Percentiles rank a stretch among this genome's conserved stretches.
Evolutionary conservation across 2,888 invertebrate species (phyloP).

Genomic region (Lepidochitona cinerea): DNA sequence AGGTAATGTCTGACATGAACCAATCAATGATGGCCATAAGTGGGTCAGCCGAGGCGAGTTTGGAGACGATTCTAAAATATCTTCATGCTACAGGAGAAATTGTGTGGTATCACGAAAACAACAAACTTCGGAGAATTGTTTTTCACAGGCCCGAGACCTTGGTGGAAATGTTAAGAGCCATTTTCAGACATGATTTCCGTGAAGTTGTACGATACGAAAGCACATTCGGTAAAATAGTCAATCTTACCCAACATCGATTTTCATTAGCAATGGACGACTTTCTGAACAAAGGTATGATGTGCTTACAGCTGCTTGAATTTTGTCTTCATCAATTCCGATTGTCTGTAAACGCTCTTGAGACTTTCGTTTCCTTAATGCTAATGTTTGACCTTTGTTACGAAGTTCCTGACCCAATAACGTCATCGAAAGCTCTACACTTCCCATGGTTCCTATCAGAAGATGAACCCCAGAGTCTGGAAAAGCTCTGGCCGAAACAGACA

Average conservation of each 20-base stretch:
- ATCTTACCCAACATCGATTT: slow-evolving; percentile 28
- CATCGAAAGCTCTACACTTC: slow-evolving; percentile 51
- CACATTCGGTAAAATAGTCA: slow-evolving; percentile 38
- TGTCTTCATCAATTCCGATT: slow-evolving; percentile 52
- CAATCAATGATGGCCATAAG: slow-evolving; percentile 53
- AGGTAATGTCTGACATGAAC: slow-evolving; percentile 41
- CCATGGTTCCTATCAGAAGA: slow-evolving; percentile 58
- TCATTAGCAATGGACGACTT: slow-evolving; percentile 50
- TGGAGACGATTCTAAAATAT: slow-evolving; percentile 55
- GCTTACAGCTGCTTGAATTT: slow-evolving; percentile 52
- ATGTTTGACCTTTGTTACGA: slow-evolving; percentile 63
- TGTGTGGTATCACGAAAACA: slow-evolving; percentile 61
- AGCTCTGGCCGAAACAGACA: slow-evolving; percentile 43
- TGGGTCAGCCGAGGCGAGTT: slow-evolving; percentile 52
- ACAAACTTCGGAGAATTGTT: slow-evolving; percentile 46
- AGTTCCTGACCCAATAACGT: slow-evolving; percentile 39
- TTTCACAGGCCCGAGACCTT: slow-evolving; percentile 61
- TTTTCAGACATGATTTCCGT: slow-evolving; percentile 60
- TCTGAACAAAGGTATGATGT: slow-evolving; percentile 52
- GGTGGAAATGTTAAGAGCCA: slow-evolving; percentile 60
- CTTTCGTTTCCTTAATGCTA: slow-evolving; percentile 55
- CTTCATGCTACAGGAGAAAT: slow-evolving; percentile 57
- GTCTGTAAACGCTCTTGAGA: slow-evolving; percentile 47
- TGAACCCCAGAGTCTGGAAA: slow-evolving; percentile 37
- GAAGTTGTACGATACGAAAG: slow-evolving; percentile 47